These are phyloP conservation scores for Spisula solida DNA, from an alignment of 2,888 invertebrate species.

Conservation along the genomic window DNA sequence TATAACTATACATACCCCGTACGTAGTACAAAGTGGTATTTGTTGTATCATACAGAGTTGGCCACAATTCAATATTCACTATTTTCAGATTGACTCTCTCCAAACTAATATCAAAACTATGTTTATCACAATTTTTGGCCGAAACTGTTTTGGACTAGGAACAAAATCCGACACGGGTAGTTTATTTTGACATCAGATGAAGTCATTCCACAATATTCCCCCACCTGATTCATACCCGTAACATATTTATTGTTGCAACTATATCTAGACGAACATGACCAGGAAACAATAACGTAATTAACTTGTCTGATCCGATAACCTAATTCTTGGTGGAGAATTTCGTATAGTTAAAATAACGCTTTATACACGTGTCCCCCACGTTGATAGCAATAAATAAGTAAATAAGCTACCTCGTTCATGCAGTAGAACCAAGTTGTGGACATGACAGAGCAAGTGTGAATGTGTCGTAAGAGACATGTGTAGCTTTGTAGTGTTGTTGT, in stretches of 20 bases:
- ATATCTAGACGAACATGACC: background rate
- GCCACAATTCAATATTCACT: too few relatives aligned
- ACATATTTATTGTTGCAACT: background rate
- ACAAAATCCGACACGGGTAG: constrained; percentile 24
- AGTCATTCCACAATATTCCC: background rate
- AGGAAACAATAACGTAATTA: background rate
- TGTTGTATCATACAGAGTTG: too few relatives aligned
- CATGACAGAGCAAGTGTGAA: too few relatives aligned
- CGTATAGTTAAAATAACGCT: background rate
- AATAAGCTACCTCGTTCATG: too few relatives aligned
- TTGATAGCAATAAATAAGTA: too few relatives aligned
- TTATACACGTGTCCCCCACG: background rate
- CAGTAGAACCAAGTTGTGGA: too few relatives aligned
- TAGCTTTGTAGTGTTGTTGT: too few relatives aligned
- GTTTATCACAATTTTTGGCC: background rate
- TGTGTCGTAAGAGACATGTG: too few relatives aligned
- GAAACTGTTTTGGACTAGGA: background rate
- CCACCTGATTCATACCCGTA: background rate
- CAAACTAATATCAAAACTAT: background rate
- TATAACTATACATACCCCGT: background rate
- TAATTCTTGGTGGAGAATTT: background rate
- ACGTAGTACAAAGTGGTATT: too few relatives aligned
- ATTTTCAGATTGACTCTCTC: background rate
- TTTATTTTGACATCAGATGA: background rate
- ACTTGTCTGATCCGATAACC: background rate